Percentiles rank a stretch among this genome's conserved stretches.
phyloP scores from a whole-genome alignment of 1,140 invertebrate species.

The Camponotus vicinus region DNA sequence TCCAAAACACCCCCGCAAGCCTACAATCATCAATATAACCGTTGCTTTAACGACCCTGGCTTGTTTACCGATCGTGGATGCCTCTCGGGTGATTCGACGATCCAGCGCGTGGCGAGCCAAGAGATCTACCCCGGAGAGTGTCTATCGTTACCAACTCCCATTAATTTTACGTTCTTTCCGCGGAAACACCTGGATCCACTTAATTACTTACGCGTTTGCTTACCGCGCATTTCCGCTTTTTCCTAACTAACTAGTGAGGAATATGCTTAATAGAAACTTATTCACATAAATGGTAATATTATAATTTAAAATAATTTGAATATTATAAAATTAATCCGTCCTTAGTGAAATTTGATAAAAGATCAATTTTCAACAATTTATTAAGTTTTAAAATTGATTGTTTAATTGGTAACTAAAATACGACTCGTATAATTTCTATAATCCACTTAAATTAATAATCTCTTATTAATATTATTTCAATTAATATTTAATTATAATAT shows the following conservation, averaged over 20 bases:
- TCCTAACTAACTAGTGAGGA: slow-evolving; percentile 11
- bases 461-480: neutral
- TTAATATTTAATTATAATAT: no score
- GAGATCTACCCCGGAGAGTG: slow-evolving; percentile 43
- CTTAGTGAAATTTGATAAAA: neutral
- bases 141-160: slow-evolving; percentile 60
- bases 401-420: neutral
- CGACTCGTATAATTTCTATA: neutral
- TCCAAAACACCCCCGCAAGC: slow-evolving; percentile 80
- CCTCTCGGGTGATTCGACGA: slow-evolving; percentile 73
- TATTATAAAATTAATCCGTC: no score
- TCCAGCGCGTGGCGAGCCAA: slow-evolving; percentile 64
- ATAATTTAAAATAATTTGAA: slow-evolving; percentile 20
- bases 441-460: no score
- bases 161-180: slow-evolving; percentile 62
- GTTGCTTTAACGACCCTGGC: slow-evolving; percentile 81
- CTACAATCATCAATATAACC: slow-evolving; percentile 81
- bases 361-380: neutral
- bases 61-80: slow-evolving; percentile 83
- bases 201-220: slow-evolving; percentile 66
- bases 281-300: slow-evolving; percentile 32
- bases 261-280: slow-evolving; percentile 57
- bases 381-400: neutral
- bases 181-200: slow-evolving; percentile 62
- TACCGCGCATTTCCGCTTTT: slow-evolving; percentile 50